Evolutionary conservation across 2,797 vertebrate genomes (phyloP).

Genomic region (Enteromius thamalakanensis): DNA sequence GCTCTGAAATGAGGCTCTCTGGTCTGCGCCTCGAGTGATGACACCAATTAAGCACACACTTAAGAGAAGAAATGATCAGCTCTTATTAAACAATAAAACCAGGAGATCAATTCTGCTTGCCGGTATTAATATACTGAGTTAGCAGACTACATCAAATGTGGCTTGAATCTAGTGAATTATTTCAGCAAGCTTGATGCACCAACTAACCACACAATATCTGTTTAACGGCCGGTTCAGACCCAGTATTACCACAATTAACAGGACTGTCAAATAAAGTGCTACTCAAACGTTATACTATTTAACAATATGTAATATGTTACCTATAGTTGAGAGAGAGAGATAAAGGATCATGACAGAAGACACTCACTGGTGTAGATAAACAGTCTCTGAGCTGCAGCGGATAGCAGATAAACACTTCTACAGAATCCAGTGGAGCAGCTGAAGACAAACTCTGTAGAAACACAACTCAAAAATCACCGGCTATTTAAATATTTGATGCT

Average conservation of each 20-base stretch:
- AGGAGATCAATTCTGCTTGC: too few species aligned
- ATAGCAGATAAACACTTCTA: background rate
- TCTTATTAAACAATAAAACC: background rate
- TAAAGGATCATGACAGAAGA: background rate
- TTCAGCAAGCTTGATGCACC: too few species aligned
- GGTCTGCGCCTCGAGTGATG: constrained; percentile 31
- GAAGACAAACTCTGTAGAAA: background rate
- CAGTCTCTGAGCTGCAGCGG: background rate
- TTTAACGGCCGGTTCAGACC: too few species aligned
- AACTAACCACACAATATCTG: background rate
- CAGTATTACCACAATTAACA: too few species aligned
- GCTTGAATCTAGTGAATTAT: background rate
- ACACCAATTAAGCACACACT: constrained; percentile 26
- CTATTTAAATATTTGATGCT: background rate
- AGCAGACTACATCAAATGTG: background rate
- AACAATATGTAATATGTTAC: background rate
- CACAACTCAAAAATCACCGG: background rate
- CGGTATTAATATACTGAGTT: background rate
- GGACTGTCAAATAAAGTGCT: too few species aligned
- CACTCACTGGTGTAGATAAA: background rate
- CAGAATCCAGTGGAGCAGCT: background rate
- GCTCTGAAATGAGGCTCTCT: constrained; percentile 27
- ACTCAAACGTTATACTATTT: background rate
- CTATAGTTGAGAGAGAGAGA: too few species aligned
- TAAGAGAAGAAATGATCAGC: background rate